phyloP scores from a whole-genome alignment of 2,888 invertebrate species.

The Aplocera efformata region DNA sequence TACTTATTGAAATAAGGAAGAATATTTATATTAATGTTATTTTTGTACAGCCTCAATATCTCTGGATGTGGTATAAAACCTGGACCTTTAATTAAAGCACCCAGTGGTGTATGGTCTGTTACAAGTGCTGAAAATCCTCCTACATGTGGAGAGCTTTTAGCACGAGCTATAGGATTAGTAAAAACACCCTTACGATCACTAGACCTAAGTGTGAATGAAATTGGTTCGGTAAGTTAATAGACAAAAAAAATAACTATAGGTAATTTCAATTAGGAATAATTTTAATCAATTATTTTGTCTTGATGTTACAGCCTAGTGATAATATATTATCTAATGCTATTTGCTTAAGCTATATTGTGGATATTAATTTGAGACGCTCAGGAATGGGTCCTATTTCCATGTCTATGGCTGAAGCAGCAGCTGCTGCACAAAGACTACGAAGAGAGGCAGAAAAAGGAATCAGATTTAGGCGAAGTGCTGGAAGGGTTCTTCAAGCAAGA shows the following conservation, averaged over 20 bases:
- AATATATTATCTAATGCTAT: slow-evolving; percentile 65
- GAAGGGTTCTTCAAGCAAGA: slow-evolving; percentile 67
- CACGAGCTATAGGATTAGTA: slow-evolving; percentile 71
- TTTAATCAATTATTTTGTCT: neutral
- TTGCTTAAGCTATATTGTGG: slow-evolving; percentile 67
- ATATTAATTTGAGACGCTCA: slow-evolving; percentile 68
- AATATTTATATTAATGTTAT: no score
- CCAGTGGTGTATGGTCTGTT: slow-evolving; percentile 73
- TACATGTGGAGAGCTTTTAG: slow-evolving; percentile 71
- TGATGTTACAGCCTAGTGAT: slow-evolving; percentile 60
- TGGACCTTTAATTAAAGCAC: slow-evolving; percentile 57
- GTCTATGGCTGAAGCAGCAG: slow-evolving; percentile 70
- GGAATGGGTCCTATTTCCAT: slow-evolving; percentile 69
- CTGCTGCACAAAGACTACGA: slow-evolving; percentile 64
- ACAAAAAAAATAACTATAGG: neutral
- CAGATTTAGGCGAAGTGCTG: slow-evolving; percentile 67
- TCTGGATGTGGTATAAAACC: slow-evolving; percentile 73
- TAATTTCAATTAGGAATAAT: neutral
- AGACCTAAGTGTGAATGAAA: slow-evolving; percentile 73
- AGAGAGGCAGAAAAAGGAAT: slow-evolving; percentile 72
- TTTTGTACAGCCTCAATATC: slow-evolving; percentile 63
- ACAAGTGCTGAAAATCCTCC: slow-evolving; percentile 70
- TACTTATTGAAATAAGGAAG: no score
- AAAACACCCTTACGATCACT: slow-evolving; percentile 70
- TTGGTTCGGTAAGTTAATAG: slow-evolving; percentile 60